Conservation (phyloP, 2,113 vertebrate species). For the Muscicapa adusta region DNA sequence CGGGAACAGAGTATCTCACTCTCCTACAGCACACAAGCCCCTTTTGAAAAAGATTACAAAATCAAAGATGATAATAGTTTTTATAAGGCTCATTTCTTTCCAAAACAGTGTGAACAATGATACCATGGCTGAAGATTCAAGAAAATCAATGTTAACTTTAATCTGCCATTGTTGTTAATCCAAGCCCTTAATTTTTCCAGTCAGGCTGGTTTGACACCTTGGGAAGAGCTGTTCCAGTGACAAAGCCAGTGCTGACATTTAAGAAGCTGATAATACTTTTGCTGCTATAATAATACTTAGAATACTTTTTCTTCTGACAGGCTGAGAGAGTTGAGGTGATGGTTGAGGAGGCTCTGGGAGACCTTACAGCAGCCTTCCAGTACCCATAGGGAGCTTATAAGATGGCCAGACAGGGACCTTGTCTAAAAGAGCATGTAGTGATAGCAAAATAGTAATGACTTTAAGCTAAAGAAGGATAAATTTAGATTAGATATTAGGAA, state of each 20-base stretch:
- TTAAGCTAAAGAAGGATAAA: neutral
- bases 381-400: neutral
- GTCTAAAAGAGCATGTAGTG: neutral
- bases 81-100: neutral
- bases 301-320: neutral
- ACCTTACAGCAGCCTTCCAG: neutral
- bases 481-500: neutral
- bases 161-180: neutral
- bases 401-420: neutral
- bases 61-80: neutral
- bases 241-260: neutral
- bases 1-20: neutral
- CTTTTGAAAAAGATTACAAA: neutral
- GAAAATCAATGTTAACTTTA: neutral
- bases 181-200: neutral
- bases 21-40: neutral
- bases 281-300: neutral
- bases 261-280: neutral
- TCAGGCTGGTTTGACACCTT: neutral
- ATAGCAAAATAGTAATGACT: neutral
- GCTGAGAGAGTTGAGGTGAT: neutral
- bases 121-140: neutral
- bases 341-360: neutral
- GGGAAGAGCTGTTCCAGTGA: neutral
- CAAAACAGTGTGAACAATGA: neutral